phyloP scores from a whole-genome alignment of 1,140 invertebrate species.

The Chelonus insularis region DNA sequence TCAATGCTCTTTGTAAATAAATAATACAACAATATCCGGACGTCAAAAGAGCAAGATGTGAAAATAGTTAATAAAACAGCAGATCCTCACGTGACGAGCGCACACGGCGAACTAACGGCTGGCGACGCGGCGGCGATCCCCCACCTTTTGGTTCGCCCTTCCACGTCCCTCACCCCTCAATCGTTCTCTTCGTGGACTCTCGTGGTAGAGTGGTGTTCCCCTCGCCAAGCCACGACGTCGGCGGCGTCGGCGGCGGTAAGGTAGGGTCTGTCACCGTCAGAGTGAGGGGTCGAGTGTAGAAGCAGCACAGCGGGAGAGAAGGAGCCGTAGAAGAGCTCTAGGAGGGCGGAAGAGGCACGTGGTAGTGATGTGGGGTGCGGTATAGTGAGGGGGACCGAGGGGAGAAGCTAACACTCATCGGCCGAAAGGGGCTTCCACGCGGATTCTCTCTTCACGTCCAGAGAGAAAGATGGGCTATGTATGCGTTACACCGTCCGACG shows the following conservation, averaged over 20 bases:
- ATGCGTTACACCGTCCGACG: slow-evolving; percentile 16
- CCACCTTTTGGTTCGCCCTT: slow-evolving; percentile 25
- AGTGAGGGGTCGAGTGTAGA: slow-evolving; percentile 38
- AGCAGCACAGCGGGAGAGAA: slow-evolving; percentile 10
- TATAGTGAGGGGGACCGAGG: neutral
- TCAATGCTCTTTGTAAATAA: neutral
- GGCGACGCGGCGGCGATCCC: slow-evolving; percentile 48
- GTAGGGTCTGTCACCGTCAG: slow-evolving; percentile 59
- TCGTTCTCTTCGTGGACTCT: neutral
- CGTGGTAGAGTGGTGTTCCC: slow-evolving; percentile 23
- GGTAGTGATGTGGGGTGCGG: slow-evolving; percentile 22
- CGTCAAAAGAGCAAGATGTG: neutral
- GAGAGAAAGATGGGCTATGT: slow-evolving; percentile 15
- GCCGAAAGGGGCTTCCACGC: slow-evolving; percentile 16
- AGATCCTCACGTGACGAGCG: slow-evolving; percentile 54
- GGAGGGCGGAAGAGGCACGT: slow-evolving; percentile 29
- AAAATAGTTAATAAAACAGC: slow-evolving; percentile 24
- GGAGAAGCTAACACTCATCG: slow-evolving; percentile 22
- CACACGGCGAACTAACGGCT: slow-evolving; percentile 58
- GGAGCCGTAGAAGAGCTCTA: slow-evolving; percentile 19
- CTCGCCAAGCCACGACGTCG: slow-evolving; percentile 25
- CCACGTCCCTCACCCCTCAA: slow-evolving; percentile 27
- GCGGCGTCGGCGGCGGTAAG: slow-evolving; percentile 40
- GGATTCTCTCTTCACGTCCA: neutral
- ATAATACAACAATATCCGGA: slow-evolving; percentile 7